A percentile compares a stretch with the other conserved stretches of the same genome.
Conservation (phyloP, 2,113 vertebrate species). For the Otocyon megalotis region DNA sequence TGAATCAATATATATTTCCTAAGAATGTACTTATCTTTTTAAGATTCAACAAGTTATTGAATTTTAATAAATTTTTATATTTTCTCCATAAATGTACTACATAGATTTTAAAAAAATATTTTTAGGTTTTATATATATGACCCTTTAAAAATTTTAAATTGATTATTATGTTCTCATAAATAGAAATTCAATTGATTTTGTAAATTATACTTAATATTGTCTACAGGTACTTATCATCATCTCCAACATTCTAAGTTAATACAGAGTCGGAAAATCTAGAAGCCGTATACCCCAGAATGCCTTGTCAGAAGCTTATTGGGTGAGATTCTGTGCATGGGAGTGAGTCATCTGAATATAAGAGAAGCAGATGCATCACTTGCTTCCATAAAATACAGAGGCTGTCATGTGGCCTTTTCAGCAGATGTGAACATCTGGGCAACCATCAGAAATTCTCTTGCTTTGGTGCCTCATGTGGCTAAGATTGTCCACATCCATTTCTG, state of each 20-base stretch:
- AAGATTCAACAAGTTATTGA: not conserved
- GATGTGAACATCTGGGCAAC: not conserved
- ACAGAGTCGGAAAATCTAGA: not conserved
- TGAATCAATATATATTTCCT: not conserved
- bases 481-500: not conserved
- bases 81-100: not conserved
- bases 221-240: not conserved
- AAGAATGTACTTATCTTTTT: not conserved
- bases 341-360: not conserved
- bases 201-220: not conserved
- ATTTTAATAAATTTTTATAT: not conserved
- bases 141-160: not conserved
- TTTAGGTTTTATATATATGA: not conserved
- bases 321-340: not conserved
- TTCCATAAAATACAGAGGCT: not conserved
- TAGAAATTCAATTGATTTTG: not conserved
- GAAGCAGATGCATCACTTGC: not conserved
- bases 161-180: not conserved
- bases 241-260: not conserved
- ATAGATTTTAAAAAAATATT: not conserved
- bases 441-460: not conserved
- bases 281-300: not conserved
- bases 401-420: not conserved
- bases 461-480: no score
- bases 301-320: not conserved